These are phyloP conservation scores for Odontophorus gujanensis DNA, from an alignment of 2,113 vertebrate genomes.

Conservation along the genomic window DNA sequence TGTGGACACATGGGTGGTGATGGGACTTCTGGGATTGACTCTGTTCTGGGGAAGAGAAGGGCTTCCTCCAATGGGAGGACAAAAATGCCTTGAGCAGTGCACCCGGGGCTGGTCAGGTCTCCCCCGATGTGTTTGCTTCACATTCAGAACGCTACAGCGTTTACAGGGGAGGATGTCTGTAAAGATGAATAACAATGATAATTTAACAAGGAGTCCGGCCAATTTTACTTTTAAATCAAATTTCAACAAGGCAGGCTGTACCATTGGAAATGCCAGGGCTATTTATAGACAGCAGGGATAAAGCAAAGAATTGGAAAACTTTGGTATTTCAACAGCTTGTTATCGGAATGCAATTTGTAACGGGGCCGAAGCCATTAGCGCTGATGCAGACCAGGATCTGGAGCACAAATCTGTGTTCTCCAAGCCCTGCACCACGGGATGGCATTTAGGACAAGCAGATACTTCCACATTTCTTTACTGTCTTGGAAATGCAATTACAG, in stretches of 20 bases:
- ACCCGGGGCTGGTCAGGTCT: conserved; percentile 7
- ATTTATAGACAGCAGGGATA: conserved; percentile 52
- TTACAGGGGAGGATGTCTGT: conserved; percentile 24
- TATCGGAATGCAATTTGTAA: background rate
- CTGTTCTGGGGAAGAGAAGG: background rate
- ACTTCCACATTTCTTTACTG: background rate
- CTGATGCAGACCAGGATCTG: background rate
- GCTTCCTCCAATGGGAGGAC: background rate
- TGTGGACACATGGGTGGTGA: background rate
- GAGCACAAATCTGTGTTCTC: background rate
- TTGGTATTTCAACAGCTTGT: background rate
- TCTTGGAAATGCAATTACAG: background rate
- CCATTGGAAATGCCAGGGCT: conserved; percentile 59
- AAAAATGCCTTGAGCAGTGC: background rate
- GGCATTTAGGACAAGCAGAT: background rate
- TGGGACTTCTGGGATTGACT: background rate
- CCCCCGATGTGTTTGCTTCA: conserved; percentile 14
- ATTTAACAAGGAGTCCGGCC: background rate
- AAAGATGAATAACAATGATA: conserved; percentile 35
- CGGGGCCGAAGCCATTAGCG: background rate
- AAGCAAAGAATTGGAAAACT: background rate
- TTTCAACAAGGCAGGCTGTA: conserved; percentile 6
- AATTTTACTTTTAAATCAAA: conserved; percentile 58
- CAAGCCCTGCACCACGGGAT: background rate
- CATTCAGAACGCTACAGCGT: background rate